phyloP scores from a whole-genome alignment of 1,140 invertebrate genomes.

The Dryas iulia region DNA sequence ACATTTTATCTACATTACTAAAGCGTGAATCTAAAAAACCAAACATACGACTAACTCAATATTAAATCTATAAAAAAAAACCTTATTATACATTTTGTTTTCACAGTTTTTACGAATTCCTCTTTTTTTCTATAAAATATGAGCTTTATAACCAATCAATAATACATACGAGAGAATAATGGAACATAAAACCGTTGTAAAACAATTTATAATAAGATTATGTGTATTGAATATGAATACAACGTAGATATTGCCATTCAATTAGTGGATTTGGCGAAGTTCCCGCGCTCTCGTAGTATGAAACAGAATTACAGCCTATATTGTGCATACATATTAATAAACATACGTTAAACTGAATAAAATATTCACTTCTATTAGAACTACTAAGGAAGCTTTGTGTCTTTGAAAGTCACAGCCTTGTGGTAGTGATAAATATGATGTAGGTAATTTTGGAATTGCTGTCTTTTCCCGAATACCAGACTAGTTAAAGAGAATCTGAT shows the following conservation, averaged over 20 bases:
- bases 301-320: background rate
- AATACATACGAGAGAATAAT: background rate
- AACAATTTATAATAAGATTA: background rate
- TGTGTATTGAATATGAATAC: background rate
- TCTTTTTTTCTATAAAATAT: background rate
- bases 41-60: no score
- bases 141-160: background rate
- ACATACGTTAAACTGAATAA: background rate
- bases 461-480: no score
- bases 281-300: slow-evolving; percentile 18
- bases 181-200: background rate
- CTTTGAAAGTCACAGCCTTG: background rate
- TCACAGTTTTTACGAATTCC: no score
- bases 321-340: background rate
- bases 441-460: no score
- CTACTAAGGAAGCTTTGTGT: background rate
- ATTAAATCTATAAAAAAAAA: no score
- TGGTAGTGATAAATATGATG: no score
- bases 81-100: no score
- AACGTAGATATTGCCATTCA: slow-evolving; percentile 20
- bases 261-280: slow-evolving; percentile 19
- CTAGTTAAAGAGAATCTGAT: no score
- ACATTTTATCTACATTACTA: no score
- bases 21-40: no score
- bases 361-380: background rate